Evolutionary conservation across 2,888 invertebrate genomes (phyloP).

Genomic region (Cantharis flavilabris): DNA sequence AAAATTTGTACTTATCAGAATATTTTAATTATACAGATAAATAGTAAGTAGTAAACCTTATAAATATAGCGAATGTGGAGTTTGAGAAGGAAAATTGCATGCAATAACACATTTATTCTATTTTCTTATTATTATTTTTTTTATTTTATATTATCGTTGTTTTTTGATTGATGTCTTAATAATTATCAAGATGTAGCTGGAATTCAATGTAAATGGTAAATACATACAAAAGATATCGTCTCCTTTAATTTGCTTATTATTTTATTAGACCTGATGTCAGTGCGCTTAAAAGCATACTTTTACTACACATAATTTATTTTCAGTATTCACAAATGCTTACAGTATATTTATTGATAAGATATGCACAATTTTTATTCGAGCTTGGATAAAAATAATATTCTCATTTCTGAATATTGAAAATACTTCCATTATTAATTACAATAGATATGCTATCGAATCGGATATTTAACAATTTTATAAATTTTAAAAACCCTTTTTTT

Average conservation of each 20-base stretch:
- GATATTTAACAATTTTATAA: constrained; percentile 10
- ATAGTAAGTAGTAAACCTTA: constrained; percentile 1
- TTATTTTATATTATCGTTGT: constrained; percentile 14
- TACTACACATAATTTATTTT: constrained; percentile 22
- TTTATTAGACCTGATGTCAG: constrained; percentile 25
- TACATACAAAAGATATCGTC: constrained; percentile 1
- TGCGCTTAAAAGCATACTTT: constrained; percentile 25
- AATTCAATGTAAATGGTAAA: constrained; percentile 31
- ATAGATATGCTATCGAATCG: constrained; percentile 18
- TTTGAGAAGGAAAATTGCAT: constrained; percentile 27
- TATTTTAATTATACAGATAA: constrained; percentile 15
- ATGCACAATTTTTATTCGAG: constrained; percentile 19
- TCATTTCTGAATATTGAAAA: constrained; percentile 22
- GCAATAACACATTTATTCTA: constrained; percentile 38
- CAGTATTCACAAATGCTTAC: constrained; percentile 13
- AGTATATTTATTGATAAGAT: constrained; percentile 16
- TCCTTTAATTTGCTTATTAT: constrained; percentile 7
- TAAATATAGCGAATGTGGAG: constrained; percentile 1
- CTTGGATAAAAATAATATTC: constrained; percentile 22
- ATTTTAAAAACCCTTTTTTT: not conserved
- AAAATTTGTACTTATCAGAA: constrained; percentile 39
- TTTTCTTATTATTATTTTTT: constrained; percentile 19
- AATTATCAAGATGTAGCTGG: constrained; percentile 25
- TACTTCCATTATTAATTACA: constrained; percentile 14
- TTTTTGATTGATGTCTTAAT: not conserved